Evolutionary conservation across 2,888 invertebrate species (phyloP).

Genomic region (Morinoia aosen): DNA sequence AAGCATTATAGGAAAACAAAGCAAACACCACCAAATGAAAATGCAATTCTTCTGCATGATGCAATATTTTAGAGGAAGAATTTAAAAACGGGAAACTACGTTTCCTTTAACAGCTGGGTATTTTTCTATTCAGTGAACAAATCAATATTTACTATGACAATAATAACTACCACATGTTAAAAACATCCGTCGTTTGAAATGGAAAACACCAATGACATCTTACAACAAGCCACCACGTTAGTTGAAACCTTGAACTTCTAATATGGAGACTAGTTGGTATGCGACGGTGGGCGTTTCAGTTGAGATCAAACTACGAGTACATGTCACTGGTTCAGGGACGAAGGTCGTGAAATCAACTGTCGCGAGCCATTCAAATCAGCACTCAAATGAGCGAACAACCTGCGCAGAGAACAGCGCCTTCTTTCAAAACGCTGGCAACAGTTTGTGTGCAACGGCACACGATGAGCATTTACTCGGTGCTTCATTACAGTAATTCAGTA

Average conservation of each 20-base stretch:
- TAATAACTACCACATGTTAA: background rate
- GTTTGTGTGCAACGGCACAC: background rate
- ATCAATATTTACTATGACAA: background rate
- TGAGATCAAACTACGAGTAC: background rate
- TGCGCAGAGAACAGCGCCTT: background rate
- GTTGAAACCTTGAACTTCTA: background rate
- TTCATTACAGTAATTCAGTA: background rate
- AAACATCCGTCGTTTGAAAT: background rate
- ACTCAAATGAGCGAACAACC: background rate
- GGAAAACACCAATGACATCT: background rate
- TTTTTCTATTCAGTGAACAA: background rate
- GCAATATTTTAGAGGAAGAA: background rate
- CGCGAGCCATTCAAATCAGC: background rate
- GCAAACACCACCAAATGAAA: background rate
- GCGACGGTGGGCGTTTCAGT: background rate
- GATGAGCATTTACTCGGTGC: background rate
- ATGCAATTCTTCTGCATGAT: background rate
- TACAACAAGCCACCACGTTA: background rate
- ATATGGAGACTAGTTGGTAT: background rate
- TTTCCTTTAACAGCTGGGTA: background rate
- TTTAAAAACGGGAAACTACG: background rate
- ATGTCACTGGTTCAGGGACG: background rate
- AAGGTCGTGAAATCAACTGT: background rate
- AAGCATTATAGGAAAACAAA: too few species aligned
- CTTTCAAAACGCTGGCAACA: background rate